Conservation (phyloP, 2,888 invertebrate species). For the Listrodromus nycthemerus region DNA sequence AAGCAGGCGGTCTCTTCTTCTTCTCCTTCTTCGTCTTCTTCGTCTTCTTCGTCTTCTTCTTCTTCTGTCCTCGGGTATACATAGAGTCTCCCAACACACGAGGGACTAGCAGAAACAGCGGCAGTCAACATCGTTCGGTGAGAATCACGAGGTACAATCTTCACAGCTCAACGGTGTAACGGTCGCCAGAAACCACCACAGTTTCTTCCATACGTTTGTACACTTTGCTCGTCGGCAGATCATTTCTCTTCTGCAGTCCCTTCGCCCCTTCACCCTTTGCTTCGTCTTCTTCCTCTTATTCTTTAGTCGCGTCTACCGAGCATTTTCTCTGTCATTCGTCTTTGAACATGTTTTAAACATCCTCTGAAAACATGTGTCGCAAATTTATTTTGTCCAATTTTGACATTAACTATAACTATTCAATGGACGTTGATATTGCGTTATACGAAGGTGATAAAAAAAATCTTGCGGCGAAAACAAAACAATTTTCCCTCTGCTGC, state of each 20-base stretch:
- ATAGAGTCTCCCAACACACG: constrained; percentile 37
- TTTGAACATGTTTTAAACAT: background rate
- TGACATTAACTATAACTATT: background rate
- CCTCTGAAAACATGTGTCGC: background rate
- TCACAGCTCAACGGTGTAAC: constrained; percentile 32
- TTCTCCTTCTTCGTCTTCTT: constrained; percentile 38
- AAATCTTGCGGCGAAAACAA: background rate
- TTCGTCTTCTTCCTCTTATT: background rate
- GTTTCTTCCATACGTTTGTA: constrained; percentile 11
- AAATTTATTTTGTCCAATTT: background rate
- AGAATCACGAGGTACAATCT: constrained; percentile 29
- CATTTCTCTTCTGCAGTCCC: constrained; percentile 35
- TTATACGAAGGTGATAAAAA: background rate
- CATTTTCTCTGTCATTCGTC: background rate
- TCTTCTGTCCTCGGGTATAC: constrained; percentile 37
- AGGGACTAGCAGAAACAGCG: constrained; percentile 45
- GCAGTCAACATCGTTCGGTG: constrained; percentile 40
- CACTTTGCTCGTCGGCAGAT: constrained; percentile 41
- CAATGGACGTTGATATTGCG: background rate
- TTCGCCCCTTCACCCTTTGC: background rate
- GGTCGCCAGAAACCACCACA: constrained; percentile 34
- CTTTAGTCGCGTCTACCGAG: background rate
- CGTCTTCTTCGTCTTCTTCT: constrained; percentile 46
- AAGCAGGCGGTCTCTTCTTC: constrained; percentile 56
- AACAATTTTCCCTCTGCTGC: background rate